Conservation (phyloP, 2,797 vertebrate genomes). For the Sebastes dallii region DNA sequence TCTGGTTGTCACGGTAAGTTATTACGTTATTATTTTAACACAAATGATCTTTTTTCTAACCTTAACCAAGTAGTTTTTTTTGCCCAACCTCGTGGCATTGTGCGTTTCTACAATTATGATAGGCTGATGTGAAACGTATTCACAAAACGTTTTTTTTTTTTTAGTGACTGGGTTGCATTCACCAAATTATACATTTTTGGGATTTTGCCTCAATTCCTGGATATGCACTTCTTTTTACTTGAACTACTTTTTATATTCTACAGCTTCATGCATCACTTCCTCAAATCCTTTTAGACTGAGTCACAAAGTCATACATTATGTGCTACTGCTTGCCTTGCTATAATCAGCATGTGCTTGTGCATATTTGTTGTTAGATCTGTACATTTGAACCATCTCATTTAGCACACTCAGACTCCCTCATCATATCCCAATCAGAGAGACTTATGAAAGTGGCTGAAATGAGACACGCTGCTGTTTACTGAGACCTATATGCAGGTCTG, state of each 20-base stretch:
- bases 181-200: no score
- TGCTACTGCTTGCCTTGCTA: not conserved
- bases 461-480: not conserved
- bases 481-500: not conserved
- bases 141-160: no score
- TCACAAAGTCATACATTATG: not conserved
- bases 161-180: no score
- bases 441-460: slow-evolving; percentile 23
- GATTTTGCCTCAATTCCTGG: not conserved
- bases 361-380: not conserved
- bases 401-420: slow-evolving; percentile 11
- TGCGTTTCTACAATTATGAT: no score
- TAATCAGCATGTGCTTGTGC: slow-evolving; percentile 40
- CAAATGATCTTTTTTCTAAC: no score
- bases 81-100: no score
- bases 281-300: not conserved
- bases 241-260: not conserved
- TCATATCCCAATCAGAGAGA: slow-evolving; percentile 41
- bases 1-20: no score
- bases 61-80: no score
- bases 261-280: not conserved
- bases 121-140: no score
- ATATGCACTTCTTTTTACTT: not conserved
- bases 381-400: slow-evolving; percentile 9
- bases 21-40: no score